Evolutionary conservation across 23 tunicate genomes (phyloP).

Genomic region (Halocynthia aurantium): DNA sequence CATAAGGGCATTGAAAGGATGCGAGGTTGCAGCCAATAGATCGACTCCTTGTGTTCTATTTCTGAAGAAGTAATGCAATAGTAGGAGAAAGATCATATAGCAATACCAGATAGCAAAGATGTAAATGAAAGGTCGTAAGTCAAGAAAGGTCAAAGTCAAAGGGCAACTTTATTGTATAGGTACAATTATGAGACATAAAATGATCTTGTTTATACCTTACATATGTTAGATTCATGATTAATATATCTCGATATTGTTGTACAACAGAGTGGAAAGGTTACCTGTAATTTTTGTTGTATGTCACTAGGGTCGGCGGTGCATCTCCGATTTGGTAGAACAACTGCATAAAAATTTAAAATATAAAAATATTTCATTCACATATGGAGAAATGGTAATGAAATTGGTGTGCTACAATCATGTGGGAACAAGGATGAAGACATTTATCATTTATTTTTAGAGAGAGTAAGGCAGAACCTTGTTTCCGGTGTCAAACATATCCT

Average conservation of each 20-base stretch:
- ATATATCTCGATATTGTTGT: neutral
- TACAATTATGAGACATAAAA: neutral
- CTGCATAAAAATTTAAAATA: slow-evolving; percentile 10
- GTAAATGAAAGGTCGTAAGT: neutral
- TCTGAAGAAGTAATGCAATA: slow-evolving; percentile 22
- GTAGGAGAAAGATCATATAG: neutral
- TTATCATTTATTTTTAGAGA: too few relatives aligned
- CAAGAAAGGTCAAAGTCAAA: neutral
- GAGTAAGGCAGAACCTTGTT: slow-evolving; percentile 33
- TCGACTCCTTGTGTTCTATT: slow-evolving; percentile 47
- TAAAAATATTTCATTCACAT: neutral
- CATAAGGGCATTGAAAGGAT: slow-evolving; percentile 77
- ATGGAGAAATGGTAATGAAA: neutral
- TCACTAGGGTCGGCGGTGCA: slow-evolving; percentile 15
- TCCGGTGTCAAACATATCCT: slow-evolving; percentile 82
- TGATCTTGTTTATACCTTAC: neutral
- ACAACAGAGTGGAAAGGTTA: slow-evolving; percentile 9
- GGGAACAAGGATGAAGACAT: too few relatives aligned
- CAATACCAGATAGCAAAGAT: neutral
- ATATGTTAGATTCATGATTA: neutral
- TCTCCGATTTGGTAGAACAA: slow-evolving; percentile 43
- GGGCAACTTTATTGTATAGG: neutral
- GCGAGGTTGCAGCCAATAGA: slow-evolving; percentile 51
- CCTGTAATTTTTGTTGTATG: slow-evolving; percentile 38
- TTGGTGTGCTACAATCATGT: neutral